Conservation (phyloP, 1,140 invertebrate genomes). For the Amyelois transitella region DNA sequence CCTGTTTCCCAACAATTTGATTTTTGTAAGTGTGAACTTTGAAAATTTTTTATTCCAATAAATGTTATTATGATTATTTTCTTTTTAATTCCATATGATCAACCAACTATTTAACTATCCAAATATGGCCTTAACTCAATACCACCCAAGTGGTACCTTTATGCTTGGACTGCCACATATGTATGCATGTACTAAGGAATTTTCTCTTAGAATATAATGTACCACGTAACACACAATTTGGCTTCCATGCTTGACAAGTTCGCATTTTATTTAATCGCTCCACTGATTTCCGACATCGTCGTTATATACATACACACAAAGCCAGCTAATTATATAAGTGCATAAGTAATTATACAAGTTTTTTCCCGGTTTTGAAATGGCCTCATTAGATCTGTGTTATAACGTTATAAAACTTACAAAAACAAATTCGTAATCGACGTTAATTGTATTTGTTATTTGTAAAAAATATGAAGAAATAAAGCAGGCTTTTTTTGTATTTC, state of each 20-base stretch:
- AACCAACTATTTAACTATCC: no score
- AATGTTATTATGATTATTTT: no score
- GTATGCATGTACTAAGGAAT: background rate
- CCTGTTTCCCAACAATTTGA: no score
- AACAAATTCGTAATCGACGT: no score
- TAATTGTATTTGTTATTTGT: no score
- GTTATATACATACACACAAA: background rate
- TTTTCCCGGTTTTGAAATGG: background rate
- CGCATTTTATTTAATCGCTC: background rate
- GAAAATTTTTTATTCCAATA: no score
- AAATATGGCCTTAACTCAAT: no score
- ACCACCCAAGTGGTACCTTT: no score
- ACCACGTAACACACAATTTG: background rate
- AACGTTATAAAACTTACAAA: background rate
- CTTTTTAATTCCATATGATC: no score
- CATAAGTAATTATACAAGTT: background rate
- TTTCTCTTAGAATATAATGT: background rate
- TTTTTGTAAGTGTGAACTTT: no score
- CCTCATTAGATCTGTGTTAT: background rate
- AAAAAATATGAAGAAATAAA: no score
- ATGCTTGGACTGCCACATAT: background rate
- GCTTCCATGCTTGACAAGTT: background rate
- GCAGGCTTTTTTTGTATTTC: no score
- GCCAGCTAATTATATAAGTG: slow-evolving; percentile 1
- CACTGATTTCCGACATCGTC: background rate